Percentiles rank a stretch among this genome's conserved stretches.
Evolutionary conservation across 92 coral and sea anemone species (phyloP).

Genomic region (Muricea muricata): DNA sequence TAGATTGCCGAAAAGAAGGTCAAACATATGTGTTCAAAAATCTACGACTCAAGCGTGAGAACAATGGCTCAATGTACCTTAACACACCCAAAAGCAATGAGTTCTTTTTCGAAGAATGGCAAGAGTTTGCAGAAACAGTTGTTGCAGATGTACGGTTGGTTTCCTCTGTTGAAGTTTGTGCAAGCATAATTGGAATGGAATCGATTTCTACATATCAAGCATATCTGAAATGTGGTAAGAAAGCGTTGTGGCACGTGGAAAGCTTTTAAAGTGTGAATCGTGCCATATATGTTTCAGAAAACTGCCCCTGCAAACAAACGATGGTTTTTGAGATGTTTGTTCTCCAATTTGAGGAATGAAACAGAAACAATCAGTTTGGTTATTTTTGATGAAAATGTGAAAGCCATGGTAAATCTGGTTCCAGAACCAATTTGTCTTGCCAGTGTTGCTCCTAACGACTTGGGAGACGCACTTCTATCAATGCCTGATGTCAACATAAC

Average conservation of each 20-base stretch:
- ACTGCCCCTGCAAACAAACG: not conserved
- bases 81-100: conserved; percentile 2
- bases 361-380: conserved; percentile 12
- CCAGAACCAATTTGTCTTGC: not conserved
- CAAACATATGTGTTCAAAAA: conserved; percentile 10
- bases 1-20: not conserved
- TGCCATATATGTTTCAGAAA: conserved; percentile 8
- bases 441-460: not conserved
- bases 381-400: conserved; percentile 8
- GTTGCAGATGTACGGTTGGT: not conserved
- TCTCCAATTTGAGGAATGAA: not conserved
- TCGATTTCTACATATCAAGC: conserved; percentile 2
- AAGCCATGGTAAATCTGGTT: not conserved
- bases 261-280: not conserved
- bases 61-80: not conserved
- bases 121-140: conserved; percentile 1
- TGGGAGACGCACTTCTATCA: not conserved
- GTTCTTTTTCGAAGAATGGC: not conserved
- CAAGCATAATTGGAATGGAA: not conserved
- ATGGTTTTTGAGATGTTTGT: conserved; percentile 20
- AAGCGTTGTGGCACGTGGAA: not conserved
- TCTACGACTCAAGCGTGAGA: conserved; percentile 21
- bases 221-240: conserved; percentile 18
- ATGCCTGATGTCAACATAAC: not conserved
- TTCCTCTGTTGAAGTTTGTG: not conserved